phyloP scores from a whole-genome alignment of 2,797 vertebrate species.

The Pantherophis alleghaniensis region DNA sequence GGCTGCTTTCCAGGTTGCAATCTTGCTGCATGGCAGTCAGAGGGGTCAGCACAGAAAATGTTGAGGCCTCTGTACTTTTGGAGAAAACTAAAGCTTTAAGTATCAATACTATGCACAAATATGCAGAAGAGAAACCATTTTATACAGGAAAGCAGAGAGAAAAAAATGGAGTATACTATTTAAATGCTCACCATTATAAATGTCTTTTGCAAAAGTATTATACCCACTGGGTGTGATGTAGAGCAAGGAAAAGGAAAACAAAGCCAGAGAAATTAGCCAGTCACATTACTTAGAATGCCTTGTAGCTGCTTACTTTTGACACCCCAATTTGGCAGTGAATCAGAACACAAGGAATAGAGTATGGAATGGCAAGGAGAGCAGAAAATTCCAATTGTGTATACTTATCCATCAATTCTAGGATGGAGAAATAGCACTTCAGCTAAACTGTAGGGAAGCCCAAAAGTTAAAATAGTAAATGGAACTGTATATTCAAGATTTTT shows the following conservation, averaged over 20 bases:
- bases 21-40: background rate
- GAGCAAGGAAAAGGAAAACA: background rate
- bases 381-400: background rate
- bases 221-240: background rate
- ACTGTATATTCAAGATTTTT: background rate
- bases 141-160: background rate
- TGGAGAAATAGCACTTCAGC: background rate
- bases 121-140: background rate
- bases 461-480: conserved; percentile 5
- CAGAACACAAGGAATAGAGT: background rate
- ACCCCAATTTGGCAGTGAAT: background rate
- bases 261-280: background rate
- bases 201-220: background rate
- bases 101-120: background rate
- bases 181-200: background rate
- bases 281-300: background rate
- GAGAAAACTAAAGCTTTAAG: background rate
- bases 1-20: background rate
- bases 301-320: background rate
- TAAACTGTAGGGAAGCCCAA: background rate
- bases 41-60: background rate
- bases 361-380: background rate
- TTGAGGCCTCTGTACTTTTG: background rate
- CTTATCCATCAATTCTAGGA: background rate
- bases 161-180: background rate